Percentiles rank a stretch among this genome's conserved stretches.
These are phyloP conservation scores for Acestrorhynchus altus DNA, from an alignment of 2,797 vertebrate species.

Conservation along the genomic window DNA sequence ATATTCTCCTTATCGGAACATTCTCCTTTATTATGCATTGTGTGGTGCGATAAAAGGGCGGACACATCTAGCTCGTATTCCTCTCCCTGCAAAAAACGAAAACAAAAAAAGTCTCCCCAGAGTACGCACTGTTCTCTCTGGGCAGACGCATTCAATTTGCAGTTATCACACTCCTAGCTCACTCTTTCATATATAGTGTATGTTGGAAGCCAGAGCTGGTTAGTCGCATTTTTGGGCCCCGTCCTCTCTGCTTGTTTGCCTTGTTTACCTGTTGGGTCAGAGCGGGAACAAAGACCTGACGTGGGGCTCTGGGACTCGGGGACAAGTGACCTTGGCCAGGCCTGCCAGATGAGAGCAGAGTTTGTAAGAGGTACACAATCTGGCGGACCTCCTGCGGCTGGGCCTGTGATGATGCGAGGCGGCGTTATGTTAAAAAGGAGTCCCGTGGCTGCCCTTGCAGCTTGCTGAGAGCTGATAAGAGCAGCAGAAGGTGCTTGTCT, in stretches of 20 bases:
- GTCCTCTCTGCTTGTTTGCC: slow-evolving; percentile 70
- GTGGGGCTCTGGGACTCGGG: slow-evolving; percentile 47
- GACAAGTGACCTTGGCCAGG: slow-evolving; percentile 57
- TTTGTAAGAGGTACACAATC: slow-evolving; percentile 63
- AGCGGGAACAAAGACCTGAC: slow-evolving; percentile 62
- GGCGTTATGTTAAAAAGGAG: slow-evolving; percentile 72
- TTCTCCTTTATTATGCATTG: slow-evolving; percentile 70
- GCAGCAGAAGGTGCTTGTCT: slow-evolving; percentile 62
- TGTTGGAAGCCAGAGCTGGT: not conserved
- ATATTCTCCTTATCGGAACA: slow-evolving; percentile 70
- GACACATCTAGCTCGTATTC: slow-evolving; percentile 72
- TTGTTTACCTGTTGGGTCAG: slow-evolving; percentile 80
- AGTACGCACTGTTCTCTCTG: slow-evolving; percentile 76
- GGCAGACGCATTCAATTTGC: slow-evolving; percentile 82
- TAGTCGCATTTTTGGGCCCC: slow-evolving; percentile 14
- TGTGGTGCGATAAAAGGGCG: slow-evolving; percentile 71
- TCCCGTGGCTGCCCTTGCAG: slow-evolving; percentile 59
- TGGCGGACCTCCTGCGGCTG: slow-evolving; percentile 72
- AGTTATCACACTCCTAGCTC: slow-evolving; percentile 62
- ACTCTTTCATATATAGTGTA: slow-evolving; percentile 40
- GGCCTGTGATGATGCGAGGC: slow-evolving; percentile 61
- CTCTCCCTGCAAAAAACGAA: slow-evolving; percentile 47
- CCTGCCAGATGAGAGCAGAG: slow-evolving; percentile 52
- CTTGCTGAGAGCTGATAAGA: slow-evolving; percentile 87
- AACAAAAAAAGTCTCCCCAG: slow-evolving; percentile 72